Evolutionary conservation across 2,888 invertebrate genomes (phyloP), one percentile per base, ranked within the genome.

Genomic region (Pimpla rufipes): DNA sequence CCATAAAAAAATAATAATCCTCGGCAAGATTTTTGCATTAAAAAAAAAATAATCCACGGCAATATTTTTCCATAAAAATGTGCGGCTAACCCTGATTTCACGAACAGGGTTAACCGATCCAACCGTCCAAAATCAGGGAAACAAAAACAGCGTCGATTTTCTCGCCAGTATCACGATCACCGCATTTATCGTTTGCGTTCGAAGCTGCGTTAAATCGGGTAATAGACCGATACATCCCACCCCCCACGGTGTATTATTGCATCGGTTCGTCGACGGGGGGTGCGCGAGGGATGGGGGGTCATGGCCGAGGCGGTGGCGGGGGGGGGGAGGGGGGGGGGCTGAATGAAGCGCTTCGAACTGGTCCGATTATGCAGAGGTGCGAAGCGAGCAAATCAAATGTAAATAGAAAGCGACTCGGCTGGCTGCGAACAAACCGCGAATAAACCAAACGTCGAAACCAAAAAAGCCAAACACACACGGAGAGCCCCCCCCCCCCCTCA

Each of bases 371-470:
- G 45, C 45, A 10, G 83, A 83, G 79, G 79, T 67, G 79, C 55
- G 40, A 66, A 71, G 82, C 64, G 79, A 71, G 59, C 35, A 79
- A 76, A 83, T 79, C 64, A 70, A 67, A 76, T 78, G 79, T 79
- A 75, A 83, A 79, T 83, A 75, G 57, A 79, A 21, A 50, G 47
- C 16, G 57, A 62, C 35, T 47, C 47, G 7, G 47, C n/a, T 45
- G 35, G 35, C 5, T 42, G 59, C 18, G 45, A 37, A 45, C 40
- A 57, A 35, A 74, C 82, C 74, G 71, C 79, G 70, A 71, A 83
- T 70, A 79, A 74, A 71, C 66, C 37, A 64, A 75, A 70, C 57
- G 64, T 35, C 47, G 47, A 50, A 59, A 59, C 59, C 7, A 47
- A 59, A 50, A 52, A 76, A 40, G 45, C 50, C 59, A 45, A 70